These are phyloP conservation scores for Chrosomus eos DNA, from an alignment of 2,797 vertebrate genomes.

Conservation along the genomic window DNA sequence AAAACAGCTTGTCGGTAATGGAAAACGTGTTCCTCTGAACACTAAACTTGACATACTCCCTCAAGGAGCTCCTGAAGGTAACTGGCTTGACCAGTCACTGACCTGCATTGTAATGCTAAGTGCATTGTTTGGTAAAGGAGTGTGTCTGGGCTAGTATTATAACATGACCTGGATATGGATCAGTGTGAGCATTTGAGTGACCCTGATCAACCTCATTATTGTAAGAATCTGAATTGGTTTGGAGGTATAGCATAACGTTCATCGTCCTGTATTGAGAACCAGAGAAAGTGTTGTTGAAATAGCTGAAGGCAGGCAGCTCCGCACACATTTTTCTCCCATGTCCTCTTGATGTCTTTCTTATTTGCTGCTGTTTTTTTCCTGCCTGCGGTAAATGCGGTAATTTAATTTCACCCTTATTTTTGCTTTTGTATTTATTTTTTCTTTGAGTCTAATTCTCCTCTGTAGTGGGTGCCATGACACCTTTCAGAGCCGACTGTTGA, in stretches of 20 bases:
- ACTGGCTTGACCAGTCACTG: background rate
- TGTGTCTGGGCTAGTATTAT: conserved; percentile 6
- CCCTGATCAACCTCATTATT: background rate
- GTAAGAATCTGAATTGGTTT: background rate
- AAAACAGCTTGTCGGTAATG: conserved; percentile 9
- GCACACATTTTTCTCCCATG: background rate
- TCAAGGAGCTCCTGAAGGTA: background rate
- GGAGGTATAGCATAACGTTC: background rate
- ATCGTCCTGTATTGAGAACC: background rate
- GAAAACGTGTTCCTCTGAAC: conserved; percentile 22
- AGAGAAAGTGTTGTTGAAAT: background rate
- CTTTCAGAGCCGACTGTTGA: background rate
- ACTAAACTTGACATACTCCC: conserved; percentile 3
- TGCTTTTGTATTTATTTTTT: background rate
- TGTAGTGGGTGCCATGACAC: background rate
- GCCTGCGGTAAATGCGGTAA: background rate
- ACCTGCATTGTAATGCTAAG: too few species aligned
- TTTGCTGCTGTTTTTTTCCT: background rate
- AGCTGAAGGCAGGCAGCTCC: background rate
- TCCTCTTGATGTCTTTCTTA: conserved; percentile 1
- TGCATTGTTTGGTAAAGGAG: conserved; percentile 39
- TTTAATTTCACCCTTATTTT: background rate
- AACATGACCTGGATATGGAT: conserved; percentile 16
- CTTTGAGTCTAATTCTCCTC: background rate
- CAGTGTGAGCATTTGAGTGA: background rate